These are phyloP conservation scores for Rhagonycha lutea DNA, from an alignment of 2,888 invertebrate species.

Conservation along the genomic window DNA sequence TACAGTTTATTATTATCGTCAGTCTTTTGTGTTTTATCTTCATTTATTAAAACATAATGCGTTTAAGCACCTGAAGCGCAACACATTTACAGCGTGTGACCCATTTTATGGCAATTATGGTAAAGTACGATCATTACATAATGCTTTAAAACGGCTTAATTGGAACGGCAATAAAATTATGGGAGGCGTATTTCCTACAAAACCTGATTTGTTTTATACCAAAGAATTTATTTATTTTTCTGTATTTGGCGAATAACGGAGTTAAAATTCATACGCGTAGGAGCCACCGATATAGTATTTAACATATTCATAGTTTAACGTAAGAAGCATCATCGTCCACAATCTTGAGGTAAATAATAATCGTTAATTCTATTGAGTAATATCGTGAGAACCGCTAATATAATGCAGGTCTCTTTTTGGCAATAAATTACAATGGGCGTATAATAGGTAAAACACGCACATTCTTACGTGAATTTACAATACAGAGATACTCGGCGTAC, in stretches of 20 bases:
- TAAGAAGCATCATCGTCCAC: not conserved
- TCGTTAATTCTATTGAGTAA: not conserved
- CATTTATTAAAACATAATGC: not conserved
- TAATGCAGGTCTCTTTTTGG: not conserved
- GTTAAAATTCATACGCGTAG: slow-evolving; percentile 12
- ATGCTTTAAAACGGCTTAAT: not conserved
- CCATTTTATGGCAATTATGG: not conserved
- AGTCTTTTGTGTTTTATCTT: not conserved
- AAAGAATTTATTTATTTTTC: slow-evolving; percentile 5
- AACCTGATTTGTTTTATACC: slow-evolving; percentile 1
- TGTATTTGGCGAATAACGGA: slow-evolving; percentile 15
- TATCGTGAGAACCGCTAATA: slow-evolving; percentile 6
- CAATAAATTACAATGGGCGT: not conserved
- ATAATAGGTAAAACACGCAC: not conserved
- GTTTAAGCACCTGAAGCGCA: not conserved
- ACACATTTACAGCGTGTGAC: not conserved
- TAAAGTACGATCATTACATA: not conserved
- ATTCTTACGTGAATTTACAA: not conserved
- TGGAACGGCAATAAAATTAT: slow-evolving; percentile 1
- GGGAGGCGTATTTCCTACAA: not conserved
- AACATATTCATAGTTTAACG: slow-evolving; percentile 2
- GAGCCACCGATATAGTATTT: slow-evolving; percentile 12
- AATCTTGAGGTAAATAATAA: slow-evolving; percentile 1
- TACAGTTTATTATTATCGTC: not conserved
- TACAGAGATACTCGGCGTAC: not conserved